Evolutionary conservation across 2,797 vertebrate genomes (phyloP).

Genomic region (Tragopan temminckii): DNA sequence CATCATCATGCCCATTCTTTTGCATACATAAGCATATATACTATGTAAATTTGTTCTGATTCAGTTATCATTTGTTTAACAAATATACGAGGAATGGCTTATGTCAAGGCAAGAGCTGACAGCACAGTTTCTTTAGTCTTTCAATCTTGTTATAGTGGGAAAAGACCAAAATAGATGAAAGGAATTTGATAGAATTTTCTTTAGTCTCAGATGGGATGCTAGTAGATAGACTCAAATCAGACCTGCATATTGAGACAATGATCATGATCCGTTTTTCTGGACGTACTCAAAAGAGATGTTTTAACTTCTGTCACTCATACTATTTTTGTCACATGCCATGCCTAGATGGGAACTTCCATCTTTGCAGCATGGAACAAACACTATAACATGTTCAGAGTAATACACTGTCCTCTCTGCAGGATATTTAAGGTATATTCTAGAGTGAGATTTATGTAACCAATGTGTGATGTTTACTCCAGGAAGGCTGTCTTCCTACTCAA

Average conservation of each 20-base stretch:
- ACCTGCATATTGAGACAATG: neutral
- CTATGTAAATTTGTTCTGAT: too few relatives aligned
- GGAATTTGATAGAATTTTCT: too few relatives aligned
- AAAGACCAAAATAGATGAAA: too few relatives aligned
- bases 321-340: neutral
- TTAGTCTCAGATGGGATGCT: too few relatives aligned
- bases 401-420: neutral
- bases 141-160: too few relatives aligned
- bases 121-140: too few relatives aligned
- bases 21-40: accelerated
- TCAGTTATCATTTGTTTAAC: too few relatives aligned
- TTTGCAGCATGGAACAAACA: neutral
- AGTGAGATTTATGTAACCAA: neutral
- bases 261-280: neutral
- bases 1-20: neutral
- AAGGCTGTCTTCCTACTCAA: neutral
- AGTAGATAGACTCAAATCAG: too few relatives aligned
- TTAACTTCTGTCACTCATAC: neutral
- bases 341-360: neutral
- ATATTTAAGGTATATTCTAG: neutral
- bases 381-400: neutral
- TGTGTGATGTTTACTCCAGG: neutral
- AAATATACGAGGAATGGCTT: too few relatives aligned
- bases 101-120: too few relatives aligned
- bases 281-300: neutral